Base-by-base conservation (phyloP, 23 tunicate species). In the Halocynthia roretzi region DNA sequence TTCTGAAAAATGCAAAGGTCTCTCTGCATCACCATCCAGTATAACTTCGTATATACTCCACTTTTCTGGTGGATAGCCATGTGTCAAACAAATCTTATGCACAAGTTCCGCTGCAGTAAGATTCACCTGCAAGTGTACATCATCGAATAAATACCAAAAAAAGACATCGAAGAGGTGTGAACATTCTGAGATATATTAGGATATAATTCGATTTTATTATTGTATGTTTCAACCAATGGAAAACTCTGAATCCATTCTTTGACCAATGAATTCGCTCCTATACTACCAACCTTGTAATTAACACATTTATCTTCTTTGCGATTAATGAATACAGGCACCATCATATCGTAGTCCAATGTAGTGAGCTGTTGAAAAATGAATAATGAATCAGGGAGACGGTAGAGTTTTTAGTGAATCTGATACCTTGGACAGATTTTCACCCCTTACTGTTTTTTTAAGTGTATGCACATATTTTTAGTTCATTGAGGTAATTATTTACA, bases 341-440 rank as follows among this genome's bases (percentile, higher is more conserved):
- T 83, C 96, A 89, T 89, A 65, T 89, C 96, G 78, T 83, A 89
- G 31, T 89, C 88, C 69, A 89, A 66, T 7, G 88, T 89, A 14
- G 96, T 89, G 9, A 89, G 78, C 93, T 87, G 77, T 5, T 73
- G 63, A 7, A 10, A 76, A 76, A 67, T 7, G 21, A 15, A 8
- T 9, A 71, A 22, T 68, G 5, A 18, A 15, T 60, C 64, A 60
- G n/a, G 12, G 14, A 60, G 17, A 60, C 1, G n/a, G 64, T 60
- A 31, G 4, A 31, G 44, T 31, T 31, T 4, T 31, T 31, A 31
- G 44, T 31, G 44, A 31, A 31, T 31, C 44, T 31, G 44, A 31
- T 31, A 31, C 44, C 44, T 31, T 31, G 44, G 44, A 31, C 44
- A 31, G 44, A 31, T n/a, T n/a, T n/a, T n/a, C n/a, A n/a, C n/a